A percentile compares a stretch with the other conserved stretches of the same genome.
Evolutionary conservation across 2,113 vertebrate species (phyloP).

Genomic region (Podarcis muralis): DNA sequence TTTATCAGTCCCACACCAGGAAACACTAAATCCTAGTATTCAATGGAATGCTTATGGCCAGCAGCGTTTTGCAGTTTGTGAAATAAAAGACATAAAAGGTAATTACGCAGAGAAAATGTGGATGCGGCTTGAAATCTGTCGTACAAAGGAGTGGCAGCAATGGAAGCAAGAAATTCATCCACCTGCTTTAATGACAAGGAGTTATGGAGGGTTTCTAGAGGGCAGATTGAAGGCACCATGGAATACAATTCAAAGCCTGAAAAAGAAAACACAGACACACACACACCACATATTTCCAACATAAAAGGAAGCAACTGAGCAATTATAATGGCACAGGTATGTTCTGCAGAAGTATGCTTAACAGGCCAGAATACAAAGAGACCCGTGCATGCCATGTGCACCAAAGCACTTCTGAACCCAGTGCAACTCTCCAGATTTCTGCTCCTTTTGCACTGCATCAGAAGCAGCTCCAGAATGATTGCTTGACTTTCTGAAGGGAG

Average conservation of each 20-base stretch:
- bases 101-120: constrained; percentile 70
- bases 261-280: constrained; percentile 52
- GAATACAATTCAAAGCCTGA: constrained; percentile 90
- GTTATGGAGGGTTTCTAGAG: constrained; percentile 91
- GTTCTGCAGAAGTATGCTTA: not conserved
- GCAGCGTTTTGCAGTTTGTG: constrained; percentile 35
- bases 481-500: not conserved
- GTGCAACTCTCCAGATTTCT: not conserved
- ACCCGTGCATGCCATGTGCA: not conserved
- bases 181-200: constrained; percentile 91
- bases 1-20: not conserved
- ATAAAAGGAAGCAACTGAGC: constrained; percentile 41
- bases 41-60: not conserved
- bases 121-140: constrained; percentile 74
- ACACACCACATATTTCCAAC: constrained; percentile 51
- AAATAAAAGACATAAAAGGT: constrained; percentile 7
- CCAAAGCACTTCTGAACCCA: not conserved
- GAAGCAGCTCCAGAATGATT: not conserved
- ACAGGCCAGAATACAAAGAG: not conserved
- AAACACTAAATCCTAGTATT: not conserved
- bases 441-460: not conserved
- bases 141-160: constrained; percentile 79
- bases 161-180: constrained; percentile 88
- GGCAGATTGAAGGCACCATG: constrained; percentile 93
- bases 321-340: constrained; percentile 10